Conservation (phyloP, 2,113 vertebrate species). For the Amazona vittata region DNA sequence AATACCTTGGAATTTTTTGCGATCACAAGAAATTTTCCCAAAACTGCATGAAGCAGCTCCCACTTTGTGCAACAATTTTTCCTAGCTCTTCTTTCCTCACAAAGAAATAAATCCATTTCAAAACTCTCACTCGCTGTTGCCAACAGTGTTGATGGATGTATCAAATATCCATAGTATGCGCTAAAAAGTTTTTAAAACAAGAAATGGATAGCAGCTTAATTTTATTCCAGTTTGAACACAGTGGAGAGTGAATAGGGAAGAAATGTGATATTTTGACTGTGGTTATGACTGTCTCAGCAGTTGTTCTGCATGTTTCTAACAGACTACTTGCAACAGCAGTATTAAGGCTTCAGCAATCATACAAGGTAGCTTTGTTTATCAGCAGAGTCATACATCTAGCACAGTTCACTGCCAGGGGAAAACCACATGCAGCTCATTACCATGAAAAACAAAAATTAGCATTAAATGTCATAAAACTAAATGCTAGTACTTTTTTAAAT, state of each 20-base stretch:
- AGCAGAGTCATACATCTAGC: neutral
- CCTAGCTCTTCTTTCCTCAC: neutral
- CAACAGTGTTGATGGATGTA: neutral
- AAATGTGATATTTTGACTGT: neutral
- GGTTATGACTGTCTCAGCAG: neutral
- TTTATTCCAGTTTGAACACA: neutral
- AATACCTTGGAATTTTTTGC: neutral
- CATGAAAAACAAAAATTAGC: neutral
- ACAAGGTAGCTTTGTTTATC: neutral
- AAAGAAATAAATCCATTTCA: neutral
- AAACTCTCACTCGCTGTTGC: neutral
- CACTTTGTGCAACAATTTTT: neutral
- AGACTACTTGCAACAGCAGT: neutral
- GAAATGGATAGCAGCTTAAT: neutral
- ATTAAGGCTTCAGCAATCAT: neutral
- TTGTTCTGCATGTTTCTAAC: neutral
- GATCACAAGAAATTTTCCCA: neutral
- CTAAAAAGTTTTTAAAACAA: neutral
- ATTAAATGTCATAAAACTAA: neutral
- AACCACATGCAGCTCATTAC: neutral
- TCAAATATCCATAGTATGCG: neutral
- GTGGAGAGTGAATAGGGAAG: neutral
- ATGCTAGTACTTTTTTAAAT: neutral
- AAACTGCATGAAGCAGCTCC: neutral
- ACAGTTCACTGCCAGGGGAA: neutral